Percentiles rank a stretch among this genome's conserved stretches.
Evolutionary conservation across 2,113 vertebrate species (phyloP).

Genomic region (Steatornis caripensis): DNA sequence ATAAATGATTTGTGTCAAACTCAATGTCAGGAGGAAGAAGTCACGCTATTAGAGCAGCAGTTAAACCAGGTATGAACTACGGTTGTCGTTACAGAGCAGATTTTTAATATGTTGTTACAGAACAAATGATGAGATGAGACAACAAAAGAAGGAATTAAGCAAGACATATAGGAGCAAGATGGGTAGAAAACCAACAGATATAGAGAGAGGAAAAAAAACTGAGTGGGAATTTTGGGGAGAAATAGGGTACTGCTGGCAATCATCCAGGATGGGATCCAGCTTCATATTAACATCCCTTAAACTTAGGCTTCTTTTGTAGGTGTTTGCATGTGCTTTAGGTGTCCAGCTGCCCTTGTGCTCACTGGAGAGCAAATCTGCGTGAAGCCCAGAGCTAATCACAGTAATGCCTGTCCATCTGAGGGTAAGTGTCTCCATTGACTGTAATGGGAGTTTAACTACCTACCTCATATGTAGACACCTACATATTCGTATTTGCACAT

Average conservation of each 20-base stretch:
- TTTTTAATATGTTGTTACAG: background rate
- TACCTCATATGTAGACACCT: background rate
- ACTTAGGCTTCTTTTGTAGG: background rate
- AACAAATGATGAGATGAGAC: background rate
- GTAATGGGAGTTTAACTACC: background rate
- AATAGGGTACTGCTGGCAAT: background rate
- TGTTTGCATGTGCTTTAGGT: background rate
- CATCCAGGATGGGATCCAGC: background rate
- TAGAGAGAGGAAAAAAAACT: background rate
- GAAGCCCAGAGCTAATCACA: background rate
- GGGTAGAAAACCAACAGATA: background rate
- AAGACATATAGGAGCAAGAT: background rate
- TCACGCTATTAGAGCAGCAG: background rate
- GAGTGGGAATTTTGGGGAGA: background rate
- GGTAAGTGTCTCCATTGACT: background rate
- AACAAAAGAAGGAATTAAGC: background rate
- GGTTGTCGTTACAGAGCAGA: background rate
- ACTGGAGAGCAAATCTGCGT: rapidly evolving
- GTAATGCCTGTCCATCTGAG: background rate
- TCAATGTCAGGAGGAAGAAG: background rate
- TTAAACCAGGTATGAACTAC: background rate
- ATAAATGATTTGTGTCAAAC: background rate
- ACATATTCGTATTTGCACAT: background rate
- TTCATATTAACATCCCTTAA: background rate
- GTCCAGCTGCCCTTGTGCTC: background rate